phyloP scores from a whole-genome alignment of 2,797 vertebrate genomes.

The Cossypha heuglini region DNA sequence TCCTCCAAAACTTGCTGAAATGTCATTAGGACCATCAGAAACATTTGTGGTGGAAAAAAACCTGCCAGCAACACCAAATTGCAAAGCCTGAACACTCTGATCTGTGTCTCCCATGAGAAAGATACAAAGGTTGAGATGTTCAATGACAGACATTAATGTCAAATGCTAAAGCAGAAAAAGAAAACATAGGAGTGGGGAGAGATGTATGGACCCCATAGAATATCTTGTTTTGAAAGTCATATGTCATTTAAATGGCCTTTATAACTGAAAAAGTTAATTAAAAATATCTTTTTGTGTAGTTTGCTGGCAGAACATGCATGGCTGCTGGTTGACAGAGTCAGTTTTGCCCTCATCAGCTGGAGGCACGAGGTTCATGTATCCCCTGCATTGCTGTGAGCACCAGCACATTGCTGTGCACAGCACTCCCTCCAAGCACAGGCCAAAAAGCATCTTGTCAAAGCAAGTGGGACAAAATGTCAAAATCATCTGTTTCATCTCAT shows the following conservation, averaged over 20 bases:
- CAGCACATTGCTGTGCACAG: neutral
- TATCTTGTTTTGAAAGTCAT: constrained; percentile 32
- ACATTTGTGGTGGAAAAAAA: constrained; percentile 18
- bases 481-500: neutral
- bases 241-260: constrained; percentile 20
- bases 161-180: constrained; percentile 22
- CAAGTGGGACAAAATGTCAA: neutral
- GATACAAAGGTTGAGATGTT: constrained; percentile 34
- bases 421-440: neutral
- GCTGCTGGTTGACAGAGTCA: neutral
- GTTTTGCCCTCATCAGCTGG: neutral
- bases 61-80: neutral
- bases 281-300: neutral
- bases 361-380: neutral
- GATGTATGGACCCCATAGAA: neutral
- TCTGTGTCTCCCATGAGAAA: neutral
- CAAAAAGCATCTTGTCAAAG: neutral
- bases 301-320: neutral
- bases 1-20: neutral
- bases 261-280: neutral
- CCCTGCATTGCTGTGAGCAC: neutral
- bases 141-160: constrained; percentile 50
- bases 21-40: neutral
- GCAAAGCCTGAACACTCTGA: neutral
- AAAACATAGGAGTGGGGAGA: constrained; percentile 5